Evolutionary conservation across 2,113 vertebrate species (phyloP).

Genomic region (Bungarus multicinctus): DNA sequence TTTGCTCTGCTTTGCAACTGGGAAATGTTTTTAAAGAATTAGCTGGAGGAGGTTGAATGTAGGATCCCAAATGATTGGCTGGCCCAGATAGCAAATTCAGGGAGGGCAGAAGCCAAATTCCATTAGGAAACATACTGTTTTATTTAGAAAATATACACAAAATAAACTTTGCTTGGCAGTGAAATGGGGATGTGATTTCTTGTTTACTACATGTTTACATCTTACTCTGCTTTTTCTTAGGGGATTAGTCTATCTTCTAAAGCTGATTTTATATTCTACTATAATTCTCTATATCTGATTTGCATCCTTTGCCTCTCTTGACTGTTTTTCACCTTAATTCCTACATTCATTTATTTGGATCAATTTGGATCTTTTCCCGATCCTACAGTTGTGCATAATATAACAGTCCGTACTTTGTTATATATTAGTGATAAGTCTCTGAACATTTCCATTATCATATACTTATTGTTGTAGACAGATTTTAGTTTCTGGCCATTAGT

Average conservation of each 20-base stretch:
- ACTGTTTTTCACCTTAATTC: background rate
- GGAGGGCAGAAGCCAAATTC: background rate
- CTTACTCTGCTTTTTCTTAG: background rate
- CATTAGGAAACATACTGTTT: background rate
- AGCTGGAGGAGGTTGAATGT: background rate
- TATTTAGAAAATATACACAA: background rate
- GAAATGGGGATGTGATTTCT: background rate
- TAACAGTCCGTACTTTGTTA: background rate
- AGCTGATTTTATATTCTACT: background rate
- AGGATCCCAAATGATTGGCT: background rate
- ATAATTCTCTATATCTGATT: background rate
- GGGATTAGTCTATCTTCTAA: background rate
- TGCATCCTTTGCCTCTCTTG: background rate
- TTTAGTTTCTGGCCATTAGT: too few relatives aligned
- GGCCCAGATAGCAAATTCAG: background rate
- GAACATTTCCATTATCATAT: too few relatives aligned
- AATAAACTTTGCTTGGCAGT: background rate
- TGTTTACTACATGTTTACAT: background rate
- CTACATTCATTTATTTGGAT: background rate
- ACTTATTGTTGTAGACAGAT: too few relatives aligned
- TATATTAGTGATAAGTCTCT: too few relatives aligned
- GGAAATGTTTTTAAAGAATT: background rate
- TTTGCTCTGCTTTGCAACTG: background rate
- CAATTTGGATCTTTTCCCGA: background rate
- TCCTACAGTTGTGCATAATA: background rate